phyloP scores from a whole-genome alignment of 2,113 vertebrate genomes.

The Podarcis raffonei region DNA sequence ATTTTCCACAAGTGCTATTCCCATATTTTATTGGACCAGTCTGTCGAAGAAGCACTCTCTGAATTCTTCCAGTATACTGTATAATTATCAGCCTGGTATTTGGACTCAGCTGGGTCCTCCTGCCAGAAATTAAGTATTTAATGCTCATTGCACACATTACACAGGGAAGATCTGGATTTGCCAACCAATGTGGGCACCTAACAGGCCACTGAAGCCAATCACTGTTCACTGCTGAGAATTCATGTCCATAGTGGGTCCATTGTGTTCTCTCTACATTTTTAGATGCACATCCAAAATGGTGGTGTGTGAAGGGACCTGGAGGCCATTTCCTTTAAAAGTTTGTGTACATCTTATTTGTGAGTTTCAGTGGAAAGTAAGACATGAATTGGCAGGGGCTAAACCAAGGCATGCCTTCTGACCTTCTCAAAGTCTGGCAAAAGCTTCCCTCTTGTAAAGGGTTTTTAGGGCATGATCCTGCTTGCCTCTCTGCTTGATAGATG shows the following conservation, averaged over 20 bases:
- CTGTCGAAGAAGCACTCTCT: no score
- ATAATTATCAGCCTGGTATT: background rate
- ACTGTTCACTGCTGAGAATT: background rate
- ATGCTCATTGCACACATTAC: background rate
- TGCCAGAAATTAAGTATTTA: background rate
- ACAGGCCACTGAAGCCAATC: background rate
- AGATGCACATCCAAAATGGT: background rate
- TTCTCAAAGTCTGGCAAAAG: background rate
- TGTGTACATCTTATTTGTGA: background rate
- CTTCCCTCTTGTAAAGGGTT: background rate
- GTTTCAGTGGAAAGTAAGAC: background rate
- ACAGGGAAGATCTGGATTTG: background rate
- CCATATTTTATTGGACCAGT: no score
- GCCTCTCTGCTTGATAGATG: background rate
- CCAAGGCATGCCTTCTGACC: no score
- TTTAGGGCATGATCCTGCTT: background rate
- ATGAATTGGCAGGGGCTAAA: background rate
- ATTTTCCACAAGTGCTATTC: no score
- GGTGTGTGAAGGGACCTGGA: background rate
- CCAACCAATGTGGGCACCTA: background rate
- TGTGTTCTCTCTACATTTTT: background rate
- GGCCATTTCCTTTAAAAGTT: no score
- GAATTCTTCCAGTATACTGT: no score
- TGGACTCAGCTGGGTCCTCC: background rate
- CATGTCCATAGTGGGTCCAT: background rate